Evolutionary conservation across 1,140 invertebrate genomes (phyloP).

Genomic region (Pygmarrhopalites habei): DNA sequence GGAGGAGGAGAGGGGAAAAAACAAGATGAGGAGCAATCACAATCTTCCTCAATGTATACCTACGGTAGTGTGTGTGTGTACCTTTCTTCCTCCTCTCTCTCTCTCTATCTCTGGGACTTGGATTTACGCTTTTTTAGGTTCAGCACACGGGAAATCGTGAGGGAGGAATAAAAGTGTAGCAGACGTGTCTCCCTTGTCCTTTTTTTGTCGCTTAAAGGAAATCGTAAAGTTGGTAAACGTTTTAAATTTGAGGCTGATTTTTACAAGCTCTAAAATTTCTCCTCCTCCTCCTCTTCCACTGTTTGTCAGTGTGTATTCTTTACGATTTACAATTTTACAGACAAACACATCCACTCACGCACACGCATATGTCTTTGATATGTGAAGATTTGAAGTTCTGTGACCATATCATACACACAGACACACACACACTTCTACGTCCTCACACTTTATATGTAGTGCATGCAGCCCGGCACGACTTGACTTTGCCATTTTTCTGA

Average conservation of each 20-base stretch:
- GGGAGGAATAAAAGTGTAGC: conserved; percentile 20
- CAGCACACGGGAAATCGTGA: conserved; percentile 19
- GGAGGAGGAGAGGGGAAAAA: not conserved
- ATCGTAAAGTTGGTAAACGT: conserved; percentile 20
- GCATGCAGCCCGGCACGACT: too few relatives aligned
- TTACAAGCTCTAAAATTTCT: conserved; percentile 20
- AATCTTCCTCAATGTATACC: not conserved
- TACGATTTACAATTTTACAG: too few relatives aligned
- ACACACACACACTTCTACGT: too few relatives aligned
- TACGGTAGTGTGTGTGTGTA: too few relatives aligned
- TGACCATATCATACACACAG: too few relatives aligned
- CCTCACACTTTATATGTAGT: too few relatives aligned
- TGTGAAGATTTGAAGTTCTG: too few relatives aligned
- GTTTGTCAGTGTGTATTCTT: too few relatives aligned
- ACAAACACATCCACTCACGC: too few relatives aligned
- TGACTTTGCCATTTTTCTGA: conserved; percentile 18
- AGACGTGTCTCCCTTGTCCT: not conserved
- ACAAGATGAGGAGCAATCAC: not conserved
- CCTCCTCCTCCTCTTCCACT: conserved; percentile 9
- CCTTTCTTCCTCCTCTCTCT: too few relatives aligned
- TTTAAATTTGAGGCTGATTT: conserved; percentile 19
- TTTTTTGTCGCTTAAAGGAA: conserved; percentile 15
- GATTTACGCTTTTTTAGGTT: not conserved
- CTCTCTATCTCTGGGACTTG: too few relatives aligned
- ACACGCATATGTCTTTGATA: too few relatives aligned